These are phyloP conservation scores for Anastrepha ludens DNA, from an alignment of 1,140 invertebrate species.

Conservation along the genomic window DNA sequence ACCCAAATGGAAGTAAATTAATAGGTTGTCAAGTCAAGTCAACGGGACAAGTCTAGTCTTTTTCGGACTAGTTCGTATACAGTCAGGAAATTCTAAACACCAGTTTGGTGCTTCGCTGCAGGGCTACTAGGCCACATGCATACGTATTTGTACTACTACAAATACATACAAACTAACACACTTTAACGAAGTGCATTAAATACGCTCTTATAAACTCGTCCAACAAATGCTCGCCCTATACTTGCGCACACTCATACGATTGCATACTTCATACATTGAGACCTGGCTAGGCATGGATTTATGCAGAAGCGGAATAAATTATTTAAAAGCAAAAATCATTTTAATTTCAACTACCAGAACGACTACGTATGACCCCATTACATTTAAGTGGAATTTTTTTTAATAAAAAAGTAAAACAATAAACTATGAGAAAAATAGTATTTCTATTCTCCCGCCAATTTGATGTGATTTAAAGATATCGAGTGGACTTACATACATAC, in stretches of 20 bases:
- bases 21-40: no score
- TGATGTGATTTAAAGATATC: constrained; percentile 8
- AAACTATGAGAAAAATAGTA: neutral
- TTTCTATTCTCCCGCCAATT: neutral
- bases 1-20: no score
- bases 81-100: no score
- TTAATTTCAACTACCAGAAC: neutral
- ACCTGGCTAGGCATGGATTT: neutral
- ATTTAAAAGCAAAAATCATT: constrained; percentile 30
- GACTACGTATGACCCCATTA: constrained; percentile 15
- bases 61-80: no score
- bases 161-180: neutral
- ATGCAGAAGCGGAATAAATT: constrained; percentile 10
- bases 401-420: neutral
- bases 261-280: neutral
- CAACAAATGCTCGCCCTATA: neutral
- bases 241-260: neutral
- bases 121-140: no score
- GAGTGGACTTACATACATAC: no score
- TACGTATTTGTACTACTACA: no score
- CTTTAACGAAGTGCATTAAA: constrained; percentile 20
- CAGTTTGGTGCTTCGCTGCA: no score
- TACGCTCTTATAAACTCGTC: constrained; percentile 23
- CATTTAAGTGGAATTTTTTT: constrained; percentile 22
- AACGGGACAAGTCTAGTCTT: no score